phyloP scores from a whole-genome alignment of 2,888 invertebrate species.

The Cheiracanthium punctorium region DNA sequence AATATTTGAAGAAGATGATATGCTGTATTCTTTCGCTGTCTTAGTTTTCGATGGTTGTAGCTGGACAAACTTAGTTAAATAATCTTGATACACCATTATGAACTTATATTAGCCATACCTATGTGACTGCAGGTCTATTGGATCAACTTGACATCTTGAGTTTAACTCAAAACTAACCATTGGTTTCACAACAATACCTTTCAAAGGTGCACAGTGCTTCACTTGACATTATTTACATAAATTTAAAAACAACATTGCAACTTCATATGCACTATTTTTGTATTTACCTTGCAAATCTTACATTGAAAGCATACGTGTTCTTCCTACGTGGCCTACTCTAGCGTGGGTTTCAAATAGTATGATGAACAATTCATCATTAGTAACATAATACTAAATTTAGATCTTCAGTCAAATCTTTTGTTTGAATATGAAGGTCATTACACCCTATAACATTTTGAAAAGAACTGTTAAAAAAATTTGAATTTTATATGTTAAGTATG shows the following conservation, averaged over 20 bases:
- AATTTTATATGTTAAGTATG: too few species aligned
- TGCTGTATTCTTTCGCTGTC: conserved; percentile 63
- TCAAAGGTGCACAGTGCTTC: conserved; percentile 4
- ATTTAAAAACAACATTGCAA: conserved; percentile 34
- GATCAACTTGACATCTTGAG: conserved; percentile 24
- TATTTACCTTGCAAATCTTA: conserved; percentile 36
- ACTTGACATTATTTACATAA: conserved; percentile 34
- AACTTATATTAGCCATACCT: conserved; percentile 70
- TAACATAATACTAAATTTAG: too few species aligned
- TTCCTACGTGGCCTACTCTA: too few species aligned
- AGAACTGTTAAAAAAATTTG: too few species aligned
- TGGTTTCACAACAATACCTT: conserved; percentile 43
- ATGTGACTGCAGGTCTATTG: conserved; percentile 68
- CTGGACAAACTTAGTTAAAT: conserved; percentile 71
- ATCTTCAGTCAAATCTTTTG: too few species aligned
- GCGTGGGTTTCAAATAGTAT: too few species aligned
- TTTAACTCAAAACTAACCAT: conserved; percentile 38
- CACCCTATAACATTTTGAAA: too few species aligned
- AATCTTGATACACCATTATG: conserved; percentile 72
- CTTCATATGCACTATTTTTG: conserved; percentile 31
- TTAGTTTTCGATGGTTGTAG: conserved; percentile 69
- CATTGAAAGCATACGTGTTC: too few species aligned
- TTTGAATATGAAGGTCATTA: too few species aligned
- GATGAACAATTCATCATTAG: too few species aligned
- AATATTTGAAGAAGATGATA: conserved; percentile 69